Percentiles rank a stretch among this genome's conserved stretches.
These are phyloP conservation scores for Oscheius sp. DNA, from an alignment of 1,140 invertebrate genomes.

Conservation along the genomic window DNA sequence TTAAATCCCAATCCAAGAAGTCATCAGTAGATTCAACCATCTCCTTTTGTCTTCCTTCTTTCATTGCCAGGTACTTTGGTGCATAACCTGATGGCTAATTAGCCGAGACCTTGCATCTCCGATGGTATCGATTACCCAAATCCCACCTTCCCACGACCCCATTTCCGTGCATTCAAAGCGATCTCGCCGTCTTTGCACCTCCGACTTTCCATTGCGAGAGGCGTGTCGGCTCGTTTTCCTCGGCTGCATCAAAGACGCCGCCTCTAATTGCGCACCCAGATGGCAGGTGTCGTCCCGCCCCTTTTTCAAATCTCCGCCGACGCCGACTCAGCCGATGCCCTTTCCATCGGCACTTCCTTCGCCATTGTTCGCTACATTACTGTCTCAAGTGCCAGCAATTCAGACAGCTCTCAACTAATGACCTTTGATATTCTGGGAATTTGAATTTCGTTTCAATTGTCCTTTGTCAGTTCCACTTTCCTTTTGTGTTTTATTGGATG, in stretches of 20 bases:
- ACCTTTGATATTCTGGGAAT: background rate
- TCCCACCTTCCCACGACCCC: too few relatives aligned
- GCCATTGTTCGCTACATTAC: background rate
- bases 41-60: too few relatives aligned
- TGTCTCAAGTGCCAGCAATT: background rate
- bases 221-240: background rate
- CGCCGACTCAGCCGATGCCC: background rate
- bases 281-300: background rate
- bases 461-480: background rate
- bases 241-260: background rate
- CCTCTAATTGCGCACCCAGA: conserved; percentile 5
- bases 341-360: background rate
- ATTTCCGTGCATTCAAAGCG: too few relatives aligned
- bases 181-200: too few relatives aligned
- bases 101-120: too few relatives aligned
- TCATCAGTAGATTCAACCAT: too few relatives aligned
- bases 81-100: too few relatives aligned
- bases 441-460: background rate
- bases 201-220: background rate
- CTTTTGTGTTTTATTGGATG: background rate
- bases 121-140: too few relatives aligned
- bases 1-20: too few relatives aligned
- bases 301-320: background rate
- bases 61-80: too few relatives aligned
- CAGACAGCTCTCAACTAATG: background rate